phyloP scores from a whole-genome alignment of 2,888 invertebrate genomes.

The Spilosoma lubricipeda region DNA sequence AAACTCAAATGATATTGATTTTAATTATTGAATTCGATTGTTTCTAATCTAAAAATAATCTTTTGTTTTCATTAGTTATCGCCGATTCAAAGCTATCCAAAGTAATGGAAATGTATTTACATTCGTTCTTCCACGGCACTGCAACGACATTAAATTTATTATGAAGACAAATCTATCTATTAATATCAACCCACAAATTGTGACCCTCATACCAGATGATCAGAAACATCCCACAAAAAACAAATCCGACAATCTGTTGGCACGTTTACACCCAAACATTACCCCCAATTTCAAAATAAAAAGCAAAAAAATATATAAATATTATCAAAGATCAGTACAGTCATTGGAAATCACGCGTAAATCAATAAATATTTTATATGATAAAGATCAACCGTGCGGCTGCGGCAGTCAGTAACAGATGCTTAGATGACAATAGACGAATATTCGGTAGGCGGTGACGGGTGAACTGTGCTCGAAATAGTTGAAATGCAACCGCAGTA shows the following conservation, averaged over 20 bases:
- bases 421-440: slow-evolving; percentile 71
- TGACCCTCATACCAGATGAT: slow-evolving; percentile 9
- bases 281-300: slow-evolving; percentile 16
- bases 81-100: no score
- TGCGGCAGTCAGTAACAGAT: slow-evolving; percentile 70
- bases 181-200: slow-evolving; percentile 13
- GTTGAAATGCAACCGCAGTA: slow-evolving; percentile 48
- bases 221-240: slow-evolving; percentile 21
- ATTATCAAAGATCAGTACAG: slow-evolving; percentile 24
- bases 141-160: slow-evolving; percentile 1
- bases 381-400: slow-evolving; percentile 60
- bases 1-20: no score
- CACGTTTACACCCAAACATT: slow-evolving; percentile 31
- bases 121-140: slow-evolving; percentile 7
- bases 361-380: slow-evolving; percentile 58
- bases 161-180: background rate
- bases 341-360: slow-evolving; percentile 58
- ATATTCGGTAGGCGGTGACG: slow-evolving; percentile 84
- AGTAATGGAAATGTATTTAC: background rate
- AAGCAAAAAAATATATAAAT: slow-evolving; percentile 18
- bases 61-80: no score
- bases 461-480: slow-evolving; percentile 61
- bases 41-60: background rate
- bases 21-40: no score
- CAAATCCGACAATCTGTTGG: slow-evolving; percentile 29